phyloP scores from a whole-genome alignment of 1,140 invertebrate genomes.

The Theocolax elegans region DNA sequence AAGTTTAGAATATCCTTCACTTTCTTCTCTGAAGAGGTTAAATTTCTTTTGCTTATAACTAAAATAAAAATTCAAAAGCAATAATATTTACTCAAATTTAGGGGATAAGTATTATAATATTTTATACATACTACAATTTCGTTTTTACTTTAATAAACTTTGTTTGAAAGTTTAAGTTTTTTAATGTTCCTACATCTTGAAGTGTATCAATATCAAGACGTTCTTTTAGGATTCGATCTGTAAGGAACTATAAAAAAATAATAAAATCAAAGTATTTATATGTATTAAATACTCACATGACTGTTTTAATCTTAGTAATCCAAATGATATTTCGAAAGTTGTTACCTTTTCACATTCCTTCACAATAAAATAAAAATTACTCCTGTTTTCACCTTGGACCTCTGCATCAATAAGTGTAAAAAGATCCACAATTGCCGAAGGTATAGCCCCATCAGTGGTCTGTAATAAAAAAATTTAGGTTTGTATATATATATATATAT shows the following conservation, averaged over 20 bases:
- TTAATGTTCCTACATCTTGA: conserved; percentile 91
- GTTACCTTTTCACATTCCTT: conserved; percentile 79
- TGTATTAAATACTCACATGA: not conserved
- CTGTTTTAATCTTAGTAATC: not conserved
- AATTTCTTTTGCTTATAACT: conserved; percentile 99
- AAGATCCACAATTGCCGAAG: conserved; percentile 82
- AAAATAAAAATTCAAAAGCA: conserved; percentile 60
- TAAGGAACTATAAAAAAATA: conserved; percentile 73
- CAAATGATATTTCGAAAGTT: conserved; percentile 14
- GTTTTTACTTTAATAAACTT: conserved; percentile 99
- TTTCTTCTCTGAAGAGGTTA: conserved; percentile 98
- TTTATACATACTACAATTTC: conserved; percentile 90
- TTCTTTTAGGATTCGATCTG: conserved; percentile 90
- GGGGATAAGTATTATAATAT: conserved; percentile 36
- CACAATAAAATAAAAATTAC: conserved; percentile 81
- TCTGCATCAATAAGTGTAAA: conserved; percentile 84
- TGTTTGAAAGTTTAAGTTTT: conserved; percentile 91
- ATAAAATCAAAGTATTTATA: not conserved
- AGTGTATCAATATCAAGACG: conserved; percentile 92
- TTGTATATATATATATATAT: too few species aligned
- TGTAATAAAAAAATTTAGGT: conserved; percentile 61
- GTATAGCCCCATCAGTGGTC: conserved; percentile 79
- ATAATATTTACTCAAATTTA: conserved; percentile 7
- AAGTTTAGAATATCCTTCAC: conserved; percentile 98
- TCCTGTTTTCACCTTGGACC: conserved; percentile 75